A percentile compares a stretch with the other conserved stretches of the same genome.
Evolutionary conservation across 2,113 vertebrate species (phyloP).

Genomic region (Solea senegalensis): DNA sequence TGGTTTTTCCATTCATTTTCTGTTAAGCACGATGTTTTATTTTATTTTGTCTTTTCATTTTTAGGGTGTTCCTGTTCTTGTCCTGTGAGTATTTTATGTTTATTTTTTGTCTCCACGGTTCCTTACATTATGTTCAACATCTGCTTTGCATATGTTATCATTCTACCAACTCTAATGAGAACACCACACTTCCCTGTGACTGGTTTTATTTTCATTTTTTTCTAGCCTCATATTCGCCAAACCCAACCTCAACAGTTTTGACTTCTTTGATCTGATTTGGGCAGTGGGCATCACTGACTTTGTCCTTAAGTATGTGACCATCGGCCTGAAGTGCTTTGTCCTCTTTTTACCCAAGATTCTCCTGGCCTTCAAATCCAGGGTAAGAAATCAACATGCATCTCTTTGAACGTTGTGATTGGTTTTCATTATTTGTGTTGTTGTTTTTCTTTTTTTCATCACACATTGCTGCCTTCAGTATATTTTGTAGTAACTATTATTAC

Average conservation of each 20-base stretch:
- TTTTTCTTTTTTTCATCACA: neutral
- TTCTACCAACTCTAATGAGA: neutral
- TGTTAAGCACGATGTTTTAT: slow-evolving; percentile 43
- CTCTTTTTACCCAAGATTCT: slow-evolving; percentile 93
- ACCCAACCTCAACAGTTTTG: slow-evolving; percentile 90
- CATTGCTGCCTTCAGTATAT: too few species aligned
- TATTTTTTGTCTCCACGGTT: slow-evolving; percentile 27
- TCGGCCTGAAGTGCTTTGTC: slow-evolving; percentile 91
- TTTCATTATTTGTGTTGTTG: neutral
- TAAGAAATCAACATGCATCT: slow-evolving; percentile 65
- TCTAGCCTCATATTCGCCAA: slow-evolving; percentile 92
- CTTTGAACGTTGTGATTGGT: neutral
- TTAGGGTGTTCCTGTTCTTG: slow-evolving; percentile 80
- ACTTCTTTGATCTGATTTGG: slow-evolving; percentile 98
- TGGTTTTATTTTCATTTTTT: slow-evolving; percentile 6
- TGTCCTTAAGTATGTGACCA: slow-evolving; percentile 94
- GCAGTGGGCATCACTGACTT: slow-evolving; percentile 96
- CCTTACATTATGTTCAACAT: slow-evolving; percentile 10
- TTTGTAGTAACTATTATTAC: neutral
- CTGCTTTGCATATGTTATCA: neutral
- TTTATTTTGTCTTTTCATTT: slow-evolving; percentile 60
- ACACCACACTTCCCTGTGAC: too few species aligned
- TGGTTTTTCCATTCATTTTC: slow-evolving; percentile 37
- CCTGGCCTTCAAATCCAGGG: slow-evolving; percentile 95
- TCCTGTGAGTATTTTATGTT: slow-evolving; percentile 87